Percentiles rank a stretch among this genome's conserved stretches.
Conservation (phyloP, 2,888 invertebrate species). For the Ametastegia equiseti region DNA sequence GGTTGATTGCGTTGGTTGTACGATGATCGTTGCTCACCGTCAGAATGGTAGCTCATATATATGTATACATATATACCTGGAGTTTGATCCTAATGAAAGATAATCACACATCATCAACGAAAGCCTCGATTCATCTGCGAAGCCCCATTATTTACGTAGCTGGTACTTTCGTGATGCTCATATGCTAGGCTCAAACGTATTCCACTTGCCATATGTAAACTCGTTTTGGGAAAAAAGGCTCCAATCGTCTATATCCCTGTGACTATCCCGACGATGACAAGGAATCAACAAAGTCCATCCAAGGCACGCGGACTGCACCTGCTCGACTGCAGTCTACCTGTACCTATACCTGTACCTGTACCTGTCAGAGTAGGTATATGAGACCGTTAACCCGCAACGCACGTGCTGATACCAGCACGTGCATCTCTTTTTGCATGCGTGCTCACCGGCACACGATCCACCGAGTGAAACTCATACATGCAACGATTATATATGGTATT, state of each 20-base stretch:
- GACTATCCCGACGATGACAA: not conserved
- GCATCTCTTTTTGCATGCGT: conserved; percentile 29
- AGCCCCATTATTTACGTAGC: not conserved
- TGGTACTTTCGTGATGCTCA: too few relatives aligned
- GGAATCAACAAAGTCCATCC: not conserved
- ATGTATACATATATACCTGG: not conserved
- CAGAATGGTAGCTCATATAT: not conserved
- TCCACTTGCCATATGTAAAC: too few relatives aligned
- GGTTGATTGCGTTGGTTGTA: not conserved
- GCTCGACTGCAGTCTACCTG: not conserved
- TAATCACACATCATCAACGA: not conserved
- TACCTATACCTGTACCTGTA: conserved; percentile 31
- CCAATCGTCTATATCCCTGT: not conserved
- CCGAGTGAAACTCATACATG: conserved; percentile 12
- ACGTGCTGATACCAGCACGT: conserved; percentile 43
- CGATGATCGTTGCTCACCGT: not conserved
- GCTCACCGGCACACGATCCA: not conserved
- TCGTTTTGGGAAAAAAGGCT: too few relatives aligned
- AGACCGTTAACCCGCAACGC: conserved; percentile 40
- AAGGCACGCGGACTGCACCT: conserved; percentile 1
- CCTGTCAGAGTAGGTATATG: conserved; percentile 21
- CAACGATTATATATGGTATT: not conserved
- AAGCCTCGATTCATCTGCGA: not conserved
- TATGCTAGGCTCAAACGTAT: too few relatives aligned
- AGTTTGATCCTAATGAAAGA: not conserved